phyloP scores from a whole-genome alignment of 2,113 vertebrate species.

The Datnioides undecimradiatus region DNA sequence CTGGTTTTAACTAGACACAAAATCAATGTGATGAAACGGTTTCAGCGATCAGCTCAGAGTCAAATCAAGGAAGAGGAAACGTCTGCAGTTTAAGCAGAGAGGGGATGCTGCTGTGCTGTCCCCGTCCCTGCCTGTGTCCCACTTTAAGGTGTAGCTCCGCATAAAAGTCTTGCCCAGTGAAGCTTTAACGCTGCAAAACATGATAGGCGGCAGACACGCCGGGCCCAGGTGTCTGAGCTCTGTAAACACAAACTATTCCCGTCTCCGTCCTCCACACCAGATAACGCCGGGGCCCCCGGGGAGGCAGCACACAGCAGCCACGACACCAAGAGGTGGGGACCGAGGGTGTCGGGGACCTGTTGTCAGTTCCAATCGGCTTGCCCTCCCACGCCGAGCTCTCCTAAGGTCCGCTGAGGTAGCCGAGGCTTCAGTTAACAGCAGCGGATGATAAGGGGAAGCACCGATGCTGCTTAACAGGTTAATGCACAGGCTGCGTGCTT shows the following conservation, averaged over 20 bases:
- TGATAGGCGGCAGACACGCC: background rate
- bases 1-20: constrained; percentile 17
- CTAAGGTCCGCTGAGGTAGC: constrained; percentile 29
- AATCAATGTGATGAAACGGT: constrained; percentile 30
- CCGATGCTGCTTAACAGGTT: constrained; percentile 44
- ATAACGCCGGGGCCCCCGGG: constrained; percentile 51
- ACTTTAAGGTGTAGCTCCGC: background rate
- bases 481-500: constrained; percentile 36
- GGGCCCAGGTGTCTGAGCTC: constrained; percentile 38
- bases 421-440: constrained; percentile 51
- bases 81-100: background rate
- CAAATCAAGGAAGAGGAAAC: background rate
- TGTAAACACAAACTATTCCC: constrained; percentile 39
- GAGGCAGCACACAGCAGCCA: constrained; percentile 49
- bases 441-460: constrained; percentile 45
- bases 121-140: background rate
- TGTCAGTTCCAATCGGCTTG: constrained; percentile 70
- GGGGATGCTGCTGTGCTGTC: background rate
- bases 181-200: constrained; percentile 5
- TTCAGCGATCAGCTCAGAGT: background rate
- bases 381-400: constrained; percentile 38
- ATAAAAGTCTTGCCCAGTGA: constrained; percentile 6
- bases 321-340: constrained; percentile 22
- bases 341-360: constrained; percentile 52
- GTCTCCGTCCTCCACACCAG: constrained; percentile 29